Percentiles rank a stretch among this genome's conserved stretches.
Conservation (phyloP, 1,140 invertebrate genomes). For the Oreohelix idahoensis region DNA sequence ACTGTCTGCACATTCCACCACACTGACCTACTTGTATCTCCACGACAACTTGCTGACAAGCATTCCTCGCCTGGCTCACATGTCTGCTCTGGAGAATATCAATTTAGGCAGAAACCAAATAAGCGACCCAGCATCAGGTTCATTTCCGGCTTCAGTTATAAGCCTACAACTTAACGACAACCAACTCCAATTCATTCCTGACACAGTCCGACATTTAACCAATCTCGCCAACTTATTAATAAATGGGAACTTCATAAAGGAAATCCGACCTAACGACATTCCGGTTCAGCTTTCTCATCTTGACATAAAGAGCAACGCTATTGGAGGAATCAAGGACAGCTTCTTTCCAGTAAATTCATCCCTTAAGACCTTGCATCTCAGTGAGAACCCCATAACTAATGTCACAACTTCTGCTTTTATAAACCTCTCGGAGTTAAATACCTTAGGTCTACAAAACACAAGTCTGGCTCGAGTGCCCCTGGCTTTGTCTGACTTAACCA, state of each 20-base stretch:
- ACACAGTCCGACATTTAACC: not conserved
- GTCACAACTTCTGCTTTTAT: not conserved
- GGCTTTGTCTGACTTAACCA: not conserved
- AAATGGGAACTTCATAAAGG: not conserved
- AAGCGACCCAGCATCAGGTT: not conserved
- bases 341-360: not conserved
- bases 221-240: not conserved
- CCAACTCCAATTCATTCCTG: not conserved
- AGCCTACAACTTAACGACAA: not conserved
- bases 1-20: not conserved
- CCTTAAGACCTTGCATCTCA: not conserved
- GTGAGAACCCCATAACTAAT: not conserved
- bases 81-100: constrained; percentile 61
- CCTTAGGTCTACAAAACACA: not conserved
- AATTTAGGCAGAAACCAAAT: not conserved
- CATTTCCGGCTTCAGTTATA: not conserved
- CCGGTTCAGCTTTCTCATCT: not conserved
- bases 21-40: not conserved
- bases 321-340: not conserved
- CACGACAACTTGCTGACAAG: not conserved
- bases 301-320: not conserved
- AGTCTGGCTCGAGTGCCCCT: not conserved
- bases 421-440: not conserved
- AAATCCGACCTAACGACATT: not conserved
- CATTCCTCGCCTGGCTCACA: not conserved